Percentiles rank a stretch among this genome's conserved stretches.
Evolutionary conservation across 2,113 vertebrate species (phyloP).

Genomic region (Megaceryle maxima): DNA sequence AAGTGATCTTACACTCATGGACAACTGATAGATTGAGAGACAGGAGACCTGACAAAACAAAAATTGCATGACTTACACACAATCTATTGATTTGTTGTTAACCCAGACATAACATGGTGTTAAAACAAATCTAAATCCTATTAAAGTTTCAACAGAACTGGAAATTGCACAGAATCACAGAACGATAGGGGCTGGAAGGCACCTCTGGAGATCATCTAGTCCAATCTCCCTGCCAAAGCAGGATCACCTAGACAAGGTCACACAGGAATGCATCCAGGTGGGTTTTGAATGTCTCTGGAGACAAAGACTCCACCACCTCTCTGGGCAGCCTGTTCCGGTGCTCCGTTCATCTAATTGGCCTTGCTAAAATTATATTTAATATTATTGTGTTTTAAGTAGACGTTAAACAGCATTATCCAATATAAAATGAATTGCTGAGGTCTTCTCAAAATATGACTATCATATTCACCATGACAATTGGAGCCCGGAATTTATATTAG

Average conservation of each 20-base stretch:
- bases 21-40: background rate
- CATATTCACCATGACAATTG: background rate
- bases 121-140: constrained; percentile 16
- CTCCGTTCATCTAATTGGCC: background rate
- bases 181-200: too few species aligned
- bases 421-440: background rate
- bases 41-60: background rate
- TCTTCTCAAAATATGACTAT: background rate
- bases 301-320: too few species aligned
- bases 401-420: background rate
- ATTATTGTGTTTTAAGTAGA: too few species aligned
- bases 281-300: too few species aligned
- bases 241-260: too few species aligned
- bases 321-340: too few species aligned
- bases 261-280: too few species aligned
- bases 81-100: background rate
- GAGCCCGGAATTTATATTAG: background rate
- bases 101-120: background rate
- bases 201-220: too few species aligned
- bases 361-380: background rate
- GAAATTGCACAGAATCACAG: background rate
- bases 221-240: too few species aligned
- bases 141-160: background rate
- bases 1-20: background rate
- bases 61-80: background rate